Evolutionary conservation across 2,113 vertebrate genomes (phyloP).

Genomic region (Atractosteus spatula): DNA sequence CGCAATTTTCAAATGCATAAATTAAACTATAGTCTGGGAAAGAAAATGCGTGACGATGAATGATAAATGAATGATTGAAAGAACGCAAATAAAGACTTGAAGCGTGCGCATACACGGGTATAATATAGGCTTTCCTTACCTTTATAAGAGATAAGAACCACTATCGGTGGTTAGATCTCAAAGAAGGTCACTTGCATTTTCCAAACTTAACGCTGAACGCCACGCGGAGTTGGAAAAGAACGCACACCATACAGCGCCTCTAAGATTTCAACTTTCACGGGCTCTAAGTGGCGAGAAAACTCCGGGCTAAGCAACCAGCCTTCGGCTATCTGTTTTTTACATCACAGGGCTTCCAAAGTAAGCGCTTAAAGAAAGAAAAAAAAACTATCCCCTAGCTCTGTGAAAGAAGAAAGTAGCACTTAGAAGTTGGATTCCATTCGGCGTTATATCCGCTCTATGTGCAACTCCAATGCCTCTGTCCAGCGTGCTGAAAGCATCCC

Average conservation of each 20-base stretch:
- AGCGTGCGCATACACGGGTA: conserved; percentile 24
- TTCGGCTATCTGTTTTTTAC: conserved; percentile 41
- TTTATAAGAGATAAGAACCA: conserved; percentile 87
- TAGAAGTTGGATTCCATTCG: conserved; percentile 66
- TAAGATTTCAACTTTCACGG: conserved; percentile 82
- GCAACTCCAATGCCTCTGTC: conserved; percentile 80
- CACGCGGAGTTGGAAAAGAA: conserved; percentile 74
- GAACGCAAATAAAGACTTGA: conserved; percentile 29
- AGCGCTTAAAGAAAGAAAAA: conserved; percentile 61
- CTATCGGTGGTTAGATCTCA: conserved; percentile 87
- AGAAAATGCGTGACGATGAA: neutral
- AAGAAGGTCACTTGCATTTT: conserved; percentile 90
- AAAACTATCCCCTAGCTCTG: conserved; percentile 58
- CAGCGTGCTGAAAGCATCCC: conserved; percentile 86
- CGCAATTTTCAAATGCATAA: conserved; percentile 27
- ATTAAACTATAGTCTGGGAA: conserved; percentile 27
- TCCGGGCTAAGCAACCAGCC: conserved; percentile 45
- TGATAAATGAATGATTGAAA: neutral
- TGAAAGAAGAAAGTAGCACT: conserved; percentile 57
- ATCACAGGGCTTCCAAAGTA: conserved; percentile 44
- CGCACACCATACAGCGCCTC: conserved; percentile 70
- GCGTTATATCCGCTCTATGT: conserved; percentile 62
- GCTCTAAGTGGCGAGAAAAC: conserved; percentile 63
- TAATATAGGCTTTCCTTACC: conserved; percentile 76
- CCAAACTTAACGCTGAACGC: conserved; percentile 92